These are phyloP conservation scores for Bombus haemorrhoidalis DNA, from an alignment of 1,140 invertebrate genomes.

Conservation along the genomic window DNA sequence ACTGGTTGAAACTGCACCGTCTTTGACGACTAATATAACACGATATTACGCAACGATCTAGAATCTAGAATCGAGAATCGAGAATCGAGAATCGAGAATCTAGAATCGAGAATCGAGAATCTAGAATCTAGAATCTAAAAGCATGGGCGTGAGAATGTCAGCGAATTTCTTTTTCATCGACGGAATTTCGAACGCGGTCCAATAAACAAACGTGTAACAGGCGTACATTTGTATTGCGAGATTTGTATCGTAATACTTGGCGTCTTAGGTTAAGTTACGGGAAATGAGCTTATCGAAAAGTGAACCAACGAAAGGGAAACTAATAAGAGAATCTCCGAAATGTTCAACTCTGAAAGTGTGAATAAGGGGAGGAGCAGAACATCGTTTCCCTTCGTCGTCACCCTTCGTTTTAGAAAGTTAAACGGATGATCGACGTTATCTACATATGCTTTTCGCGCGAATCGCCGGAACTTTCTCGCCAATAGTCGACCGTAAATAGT, in stretches of 20 bases:
- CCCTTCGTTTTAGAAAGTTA: neutral
- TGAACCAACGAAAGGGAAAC: neutral
- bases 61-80: too few relatives aligned
- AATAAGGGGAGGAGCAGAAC: too few relatives aligned
- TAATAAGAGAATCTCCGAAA: too few relatives aligned
- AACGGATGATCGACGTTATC: slow-evolving; percentile 22
- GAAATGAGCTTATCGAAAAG: too few relatives aligned
- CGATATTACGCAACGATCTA: neutral
- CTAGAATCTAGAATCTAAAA: neutral
- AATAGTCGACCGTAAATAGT: slow-evolving; percentile 44
- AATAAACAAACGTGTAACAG: neutral
- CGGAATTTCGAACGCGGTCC: neutral
- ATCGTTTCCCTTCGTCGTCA: too few relatives aligned
- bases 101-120: too few relatives aligned
- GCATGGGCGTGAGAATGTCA: slow-evolving; percentile 15
- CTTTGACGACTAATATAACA: slow-evolving; percentile 5
- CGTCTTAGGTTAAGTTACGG: too few relatives aligned
- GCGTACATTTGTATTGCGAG: neutral
- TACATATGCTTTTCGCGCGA: neutral
- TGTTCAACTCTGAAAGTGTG: too few relatives aligned
- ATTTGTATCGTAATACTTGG: too few relatives aligned
- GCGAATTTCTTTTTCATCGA: neutral
- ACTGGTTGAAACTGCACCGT: neutral
- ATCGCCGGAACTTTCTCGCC: slow-evolving; percentile 32
- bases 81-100: too few relatives aligned